Evolutionary conservation across 2,113 vertebrate species (phyloP).

Genomic region (Urocolius indicus): DNA sequence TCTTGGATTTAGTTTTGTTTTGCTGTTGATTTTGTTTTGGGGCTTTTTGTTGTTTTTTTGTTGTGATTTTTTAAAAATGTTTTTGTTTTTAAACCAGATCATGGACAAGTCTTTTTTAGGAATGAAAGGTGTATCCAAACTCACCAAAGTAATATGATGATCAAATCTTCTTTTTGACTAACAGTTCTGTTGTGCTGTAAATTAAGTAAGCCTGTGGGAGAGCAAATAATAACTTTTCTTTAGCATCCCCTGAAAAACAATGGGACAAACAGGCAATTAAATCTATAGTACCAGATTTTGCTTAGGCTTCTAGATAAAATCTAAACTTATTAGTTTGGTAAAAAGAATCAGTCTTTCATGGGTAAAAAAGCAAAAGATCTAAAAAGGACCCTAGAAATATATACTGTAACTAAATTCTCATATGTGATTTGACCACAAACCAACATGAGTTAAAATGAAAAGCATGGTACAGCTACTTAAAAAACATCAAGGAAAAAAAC

Average conservation of each 20-base stretch:
- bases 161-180: constrained; percentile 32
- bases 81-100: background rate
- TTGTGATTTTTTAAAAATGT: background rate
- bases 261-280: background rate
- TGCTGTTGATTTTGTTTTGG: too few species aligned
- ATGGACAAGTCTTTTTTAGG: background rate
- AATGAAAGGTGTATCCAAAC: background rate
- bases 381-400: background rate
- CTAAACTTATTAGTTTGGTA: background rate
- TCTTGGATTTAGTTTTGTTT: background rate
- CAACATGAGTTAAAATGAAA: background rate
- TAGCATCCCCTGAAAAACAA: background rate
- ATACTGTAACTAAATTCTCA: background rate
- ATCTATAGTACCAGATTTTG: background rate
- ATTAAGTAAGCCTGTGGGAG: background rate
- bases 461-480: background rate
- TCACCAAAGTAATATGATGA: background rate
- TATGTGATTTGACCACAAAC: background rate
- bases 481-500: background rate
- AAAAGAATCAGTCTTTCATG: background rate
- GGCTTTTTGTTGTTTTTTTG: background rate
- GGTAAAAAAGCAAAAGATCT: background rate
- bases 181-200: background rate
- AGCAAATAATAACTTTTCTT: background rate
- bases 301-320: background rate